Base-by-base conservation (phyloP, 2,888 invertebrate species). In the Epiblema foenella region DNA sequence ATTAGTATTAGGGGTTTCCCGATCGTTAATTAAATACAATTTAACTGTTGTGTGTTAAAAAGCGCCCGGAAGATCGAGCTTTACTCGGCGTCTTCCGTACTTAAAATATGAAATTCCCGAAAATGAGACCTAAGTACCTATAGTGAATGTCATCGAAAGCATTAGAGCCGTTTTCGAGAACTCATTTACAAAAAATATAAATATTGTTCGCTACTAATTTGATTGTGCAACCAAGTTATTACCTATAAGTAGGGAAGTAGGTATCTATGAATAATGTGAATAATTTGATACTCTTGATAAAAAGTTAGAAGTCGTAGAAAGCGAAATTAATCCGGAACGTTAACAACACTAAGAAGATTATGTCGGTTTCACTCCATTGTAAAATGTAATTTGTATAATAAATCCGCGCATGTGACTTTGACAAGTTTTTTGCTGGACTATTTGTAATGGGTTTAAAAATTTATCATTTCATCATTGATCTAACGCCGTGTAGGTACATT, bases 321-420 rank as follows among this genome's bases (percentile, higher is more conserved):
- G 70, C 20, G 70, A 70, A 65, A 63, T 60, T 70, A 66, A 70
- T 56, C 70, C 70, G 59, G 52, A 70, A 64, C 60, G 46, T 17
- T 33, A 52, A 39, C 52, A 59, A 49, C 54, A 46, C 33, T 70
- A 70, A 70, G 65, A 59, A 65, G 70, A 70, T 70, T 70, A 70
- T 10, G n/a, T n/a, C 12, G 59, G 59, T 70, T 70, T 70, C 70
- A 60, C 70, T 66, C 29, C 52, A 56, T 70, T 70, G 65, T 70
- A 54, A 70, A 46, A 60, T 56, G 54, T 66, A 70, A 65, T 65
- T 70, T 65, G 66, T 60, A 54, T 54, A 42, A 69, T 52, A 69
- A 51, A 69, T 69, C 49, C 62, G 20, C 39, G 33, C 39, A 69
- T 37, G 39, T 56, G 56, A 49, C 46, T 54, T 17, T 37, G 42